phyloP scores from a whole-genome alignment of 2,888 invertebrate genomes.

The Phaedon cochleariae region DNA sequence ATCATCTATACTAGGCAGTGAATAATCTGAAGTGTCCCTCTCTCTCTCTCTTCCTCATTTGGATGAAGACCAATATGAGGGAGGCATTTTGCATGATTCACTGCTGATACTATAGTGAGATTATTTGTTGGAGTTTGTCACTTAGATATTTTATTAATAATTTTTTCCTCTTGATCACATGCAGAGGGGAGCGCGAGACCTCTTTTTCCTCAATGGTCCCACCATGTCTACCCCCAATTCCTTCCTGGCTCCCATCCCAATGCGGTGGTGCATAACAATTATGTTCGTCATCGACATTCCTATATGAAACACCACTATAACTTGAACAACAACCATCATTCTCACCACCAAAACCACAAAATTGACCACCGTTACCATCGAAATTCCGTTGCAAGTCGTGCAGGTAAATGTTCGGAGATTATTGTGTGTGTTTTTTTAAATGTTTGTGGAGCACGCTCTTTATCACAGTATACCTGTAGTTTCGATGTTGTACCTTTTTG shows the following conservation, averaged over 20 bases:
- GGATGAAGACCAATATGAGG: background rate
- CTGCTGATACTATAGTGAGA: background rate
- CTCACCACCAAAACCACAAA: conserved; percentile 69
- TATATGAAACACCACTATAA: conserved; percentile 67
- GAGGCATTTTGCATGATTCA: background rate
- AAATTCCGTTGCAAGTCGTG: conserved; percentile 68
- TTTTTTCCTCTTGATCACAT: conserved; percentile 43
- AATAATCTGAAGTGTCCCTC: background rate
- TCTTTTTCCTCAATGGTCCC: conserved; percentile 93
- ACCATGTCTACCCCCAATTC: conserved; percentile 94
- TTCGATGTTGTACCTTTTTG: conserved; percentile 1
- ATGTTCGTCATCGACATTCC: conserved; percentile 60
- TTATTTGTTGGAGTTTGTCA: no score
- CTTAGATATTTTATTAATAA: conserved; percentile 22
- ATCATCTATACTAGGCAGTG: background rate
- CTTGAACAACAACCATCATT: conserved; percentile 70
- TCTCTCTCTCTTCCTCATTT: background rate
- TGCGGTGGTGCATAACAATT: conserved; percentile 66
- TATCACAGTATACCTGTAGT: conserved; percentile 18
- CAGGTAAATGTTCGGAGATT: conserved; percentile 62
- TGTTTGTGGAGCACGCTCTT: conserved; percentile 25
- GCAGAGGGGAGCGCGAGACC: conserved; percentile 74
- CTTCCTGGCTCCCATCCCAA: conserved; percentile 89
- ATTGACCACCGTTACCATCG: conserved; percentile 69
- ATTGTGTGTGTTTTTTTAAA: conserved; percentile 12